phyloP scores from a whole-genome alignment of 2,797 vertebrate genomes.

The Coreius guichenoti region DNA sequence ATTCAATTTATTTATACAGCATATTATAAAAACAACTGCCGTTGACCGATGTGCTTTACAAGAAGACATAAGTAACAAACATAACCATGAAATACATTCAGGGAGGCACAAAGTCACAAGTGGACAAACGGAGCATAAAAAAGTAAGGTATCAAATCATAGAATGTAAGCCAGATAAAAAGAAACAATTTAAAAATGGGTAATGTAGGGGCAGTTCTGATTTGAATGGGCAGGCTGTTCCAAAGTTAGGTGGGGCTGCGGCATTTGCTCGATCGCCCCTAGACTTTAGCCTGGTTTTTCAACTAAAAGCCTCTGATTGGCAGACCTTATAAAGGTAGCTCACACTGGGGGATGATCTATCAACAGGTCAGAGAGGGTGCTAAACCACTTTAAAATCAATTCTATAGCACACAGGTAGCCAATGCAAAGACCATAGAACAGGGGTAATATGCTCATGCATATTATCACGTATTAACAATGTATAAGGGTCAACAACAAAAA shows the following conservation, averaged over 20 bases:
- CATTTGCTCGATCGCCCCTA: no score
- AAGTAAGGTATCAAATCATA: neutral
- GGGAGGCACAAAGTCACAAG: neutral
- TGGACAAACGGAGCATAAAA: neutral
- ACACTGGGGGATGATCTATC: neutral
- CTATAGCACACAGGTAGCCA: no score
- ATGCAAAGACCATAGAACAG: no score
- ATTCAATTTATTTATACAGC: neutral
- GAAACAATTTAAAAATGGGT: neutral
- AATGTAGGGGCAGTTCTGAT: neutral
- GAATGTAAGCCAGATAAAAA: neutral
- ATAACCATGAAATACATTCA: neutral
- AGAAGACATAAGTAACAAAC: neutral
- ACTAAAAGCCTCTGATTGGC: neutral
- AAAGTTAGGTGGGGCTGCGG: neutral
- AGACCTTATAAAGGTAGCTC: neutral
- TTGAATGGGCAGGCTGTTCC: neutral
- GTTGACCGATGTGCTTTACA: neutral
- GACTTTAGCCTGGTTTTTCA: neutral
- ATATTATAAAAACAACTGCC: neutral
- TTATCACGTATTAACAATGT: neutral
- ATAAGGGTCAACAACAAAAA: neutral
- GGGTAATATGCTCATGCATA: no score
- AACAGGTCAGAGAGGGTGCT: neutral
- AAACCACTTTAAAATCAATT: neutral